Conservation (phyloP, 1,140 invertebrate species). For the Drosophila murphyi region DNA sequence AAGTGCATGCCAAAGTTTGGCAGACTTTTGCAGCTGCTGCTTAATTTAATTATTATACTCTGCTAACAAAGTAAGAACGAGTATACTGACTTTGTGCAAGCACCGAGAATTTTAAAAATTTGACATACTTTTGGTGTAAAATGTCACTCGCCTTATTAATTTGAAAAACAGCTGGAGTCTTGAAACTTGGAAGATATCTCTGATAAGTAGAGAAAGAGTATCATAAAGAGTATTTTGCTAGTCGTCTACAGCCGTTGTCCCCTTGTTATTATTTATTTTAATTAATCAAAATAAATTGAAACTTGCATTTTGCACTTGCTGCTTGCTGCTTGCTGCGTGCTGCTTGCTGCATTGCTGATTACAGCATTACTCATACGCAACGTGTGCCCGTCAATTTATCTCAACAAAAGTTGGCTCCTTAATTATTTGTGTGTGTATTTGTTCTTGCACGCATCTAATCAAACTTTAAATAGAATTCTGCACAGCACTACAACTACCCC, state of each 20-base stretch:
- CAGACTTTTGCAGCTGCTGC: neutral
- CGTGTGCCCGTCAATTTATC: slow-evolving; percentile 65
- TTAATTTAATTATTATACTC: slow-evolving; percentile 11
- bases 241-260: too few species aligned
- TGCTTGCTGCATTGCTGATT: neutral
- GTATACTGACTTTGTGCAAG: too few species aligned
- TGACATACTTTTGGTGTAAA: too few species aligned
- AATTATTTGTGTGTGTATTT: slow-evolving; percentile 63
- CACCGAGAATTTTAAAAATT: too few species aligned
- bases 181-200: too few species aligned
- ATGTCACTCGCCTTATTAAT: too few species aligned
- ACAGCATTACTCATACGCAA: slow-evolving; percentile 64
- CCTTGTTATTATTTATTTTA: slow-evolving; percentile 13
- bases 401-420: slow-evolving; percentile 57
- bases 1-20: slow-evolving; percentile 45
- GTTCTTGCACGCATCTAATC: slow-evolving; percentile 62
- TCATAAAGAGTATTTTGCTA: too few species aligned
- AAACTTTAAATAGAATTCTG: slow-evolving; percentile 81
- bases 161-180: too few species aligned
- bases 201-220: too few species aligned
- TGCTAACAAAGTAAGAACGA: too few species aligned
- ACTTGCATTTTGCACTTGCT: neutral
- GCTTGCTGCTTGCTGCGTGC: too few species aligned
- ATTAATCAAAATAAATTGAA: slow-evolving; percentile 33
- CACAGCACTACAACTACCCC: slow-evolving; percentile 29